Percentiles rank a stretch among this genome's conserved stretches.
Evolutionary conservation across 1,140 invertebrate genomes (phyloP).

Genomic region (honey bee (Apis mellifera)): Amel_HAv3.1 CM009933.2:5453001-5453500

Average conservation of each 20-base stretch:
- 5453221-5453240: neutral
- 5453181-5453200: neutral
- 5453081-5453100: conserved; percentile 35
- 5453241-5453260: conserved; percentile 20
- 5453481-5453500: neutral
- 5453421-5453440: neutral
- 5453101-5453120: conserved; percentile 36
- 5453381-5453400: neutral
- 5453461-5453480: neutral
- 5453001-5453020: neutral
- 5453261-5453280: neutral
- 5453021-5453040: neutral
- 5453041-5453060: neutral
- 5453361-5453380: neutral
- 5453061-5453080: conserved; percentile 30
- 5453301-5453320: neutral
- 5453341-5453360: neutral
- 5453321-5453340: neutral
- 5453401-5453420: neutral
- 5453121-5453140: neutral
- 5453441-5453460: neutral
- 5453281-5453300: neutral
- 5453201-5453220: neutral
- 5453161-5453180: neutral
- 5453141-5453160: too few species aligned